These are phyloP conservation scores for Lepidurus couesii DNA, from an alignment of 1,140 invertebrate species.

Conservation along the genomic window DNA sequence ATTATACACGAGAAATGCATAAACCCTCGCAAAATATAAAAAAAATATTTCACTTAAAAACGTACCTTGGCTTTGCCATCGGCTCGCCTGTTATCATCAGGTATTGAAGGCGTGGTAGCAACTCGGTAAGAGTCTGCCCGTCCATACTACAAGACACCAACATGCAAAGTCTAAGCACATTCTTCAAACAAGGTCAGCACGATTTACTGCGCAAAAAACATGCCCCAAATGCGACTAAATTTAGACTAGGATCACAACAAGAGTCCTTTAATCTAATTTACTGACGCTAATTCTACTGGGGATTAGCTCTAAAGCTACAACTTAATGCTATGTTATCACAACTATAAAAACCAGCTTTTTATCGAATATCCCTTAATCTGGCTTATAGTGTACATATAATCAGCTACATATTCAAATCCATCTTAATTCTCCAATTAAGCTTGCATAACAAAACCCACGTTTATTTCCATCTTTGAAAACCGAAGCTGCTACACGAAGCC, in stretches of 20 bases:
- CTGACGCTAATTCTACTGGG: neutral
- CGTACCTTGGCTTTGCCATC: slow-evolving; percentile 85
- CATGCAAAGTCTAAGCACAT: slow-evolving; percentile 22
- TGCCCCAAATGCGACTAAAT: neutral
- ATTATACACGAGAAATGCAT: slow-evolving; percentile 25
- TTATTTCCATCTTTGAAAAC: too few relatives aligned
- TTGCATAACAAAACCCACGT: too few relatives aligned
- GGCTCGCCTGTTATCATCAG: slow-evolving; percentile 88
- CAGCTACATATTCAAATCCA: too few relatives aligned
- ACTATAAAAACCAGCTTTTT: too few relatives aligned
- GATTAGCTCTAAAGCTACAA: too few relatives aligned
- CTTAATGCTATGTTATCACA: too few relatives aligned
- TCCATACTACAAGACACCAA: slow-evolving; percentile 66
- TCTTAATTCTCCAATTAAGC: too few relatives aligned
- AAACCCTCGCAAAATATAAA: slow-evolving; percentile 36
- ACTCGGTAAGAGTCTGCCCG: slow-evolving; percentile 88
- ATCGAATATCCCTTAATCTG: too few relatives aligned
- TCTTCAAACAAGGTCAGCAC: neutral
- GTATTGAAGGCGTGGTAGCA: slow-evolving; percentile 77
- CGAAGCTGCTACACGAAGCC: too few relatives aligned
- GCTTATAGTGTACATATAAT: too few relatives aligned
- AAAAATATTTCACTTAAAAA: slow-evolving; percentile 41
- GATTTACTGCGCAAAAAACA: neutral
- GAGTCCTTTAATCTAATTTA: neutral
- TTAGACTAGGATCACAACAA: neutral